Conservation (phyloP, 37 sponge, comb jelly and placozoan genomes). For the Chondrilla cf. caribensis region DNA sequence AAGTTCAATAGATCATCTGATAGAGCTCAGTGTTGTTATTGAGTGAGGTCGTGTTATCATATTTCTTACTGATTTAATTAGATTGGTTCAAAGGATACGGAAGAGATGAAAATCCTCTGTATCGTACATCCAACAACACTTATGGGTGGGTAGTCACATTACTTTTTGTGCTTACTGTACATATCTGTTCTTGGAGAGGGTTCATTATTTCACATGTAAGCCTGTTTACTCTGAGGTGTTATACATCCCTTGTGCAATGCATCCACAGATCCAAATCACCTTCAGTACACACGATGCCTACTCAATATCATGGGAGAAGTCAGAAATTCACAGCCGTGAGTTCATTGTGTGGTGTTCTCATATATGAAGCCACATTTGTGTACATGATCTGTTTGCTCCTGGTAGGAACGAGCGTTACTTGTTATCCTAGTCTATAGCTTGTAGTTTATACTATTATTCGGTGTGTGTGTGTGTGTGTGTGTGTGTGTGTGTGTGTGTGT, state of each 20-base stretch:
- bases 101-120: slow-evolving; percentile 43
- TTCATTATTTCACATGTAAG: no score
- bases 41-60: no score
- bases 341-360: no score
- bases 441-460: slow-evolving; percentile 1
- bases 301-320: slow-evolving; percentile 53
- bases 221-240: no score
- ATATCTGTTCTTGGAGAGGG: no score
- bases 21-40: no score
- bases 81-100: slow-evolving; percentile 75
- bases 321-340: slow-evolving; percentile 65
- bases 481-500: slow-evolving; percentile 24
- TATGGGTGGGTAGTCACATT: slow-evolving; percentile 59
- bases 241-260: no score
- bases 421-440: neutral
- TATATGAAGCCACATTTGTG: no score
- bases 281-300: slow-evolving; percentile 75
- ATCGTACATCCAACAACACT: slow-evolving; percentile 38
- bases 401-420: no score
- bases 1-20: no score
- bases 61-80: no score
- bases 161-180: neutral
- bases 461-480: slow-evolving; percentile 7
- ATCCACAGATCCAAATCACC: slow-evolving; percentile 47
- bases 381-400: no score